Percentiles rank a stretch among this genome's conserved stretches.
phyloP scores from a whole-genome alignment of 2,888 invertebrate genomes.

The Drepana falcataria region DNA sequence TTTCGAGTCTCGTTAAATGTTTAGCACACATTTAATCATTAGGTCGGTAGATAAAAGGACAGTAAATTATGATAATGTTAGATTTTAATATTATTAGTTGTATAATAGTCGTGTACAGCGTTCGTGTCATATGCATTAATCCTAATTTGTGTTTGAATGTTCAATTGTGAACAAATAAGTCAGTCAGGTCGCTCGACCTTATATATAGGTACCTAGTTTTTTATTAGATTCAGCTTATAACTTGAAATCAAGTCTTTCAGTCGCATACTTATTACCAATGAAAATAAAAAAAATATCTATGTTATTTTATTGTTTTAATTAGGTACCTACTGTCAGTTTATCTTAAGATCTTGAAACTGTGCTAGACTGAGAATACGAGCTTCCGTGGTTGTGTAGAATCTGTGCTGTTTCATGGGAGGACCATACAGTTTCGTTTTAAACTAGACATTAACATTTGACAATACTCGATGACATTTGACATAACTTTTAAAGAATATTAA shows the following conservation, averaged over 20 bases:
- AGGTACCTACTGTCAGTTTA: background rate
- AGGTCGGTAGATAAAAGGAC: constrained; percentile 1
- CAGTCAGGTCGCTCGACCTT: background rate
- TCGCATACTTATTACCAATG: too few species aligned
- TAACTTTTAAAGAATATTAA: constrained; percentile 35
- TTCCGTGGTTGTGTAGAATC: constrained; percentile 68
- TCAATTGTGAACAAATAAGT: background rate
- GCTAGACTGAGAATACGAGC: constrained; percentile 43
- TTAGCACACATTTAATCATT: background rate
- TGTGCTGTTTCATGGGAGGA: constrained; percentile 47
- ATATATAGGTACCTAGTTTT: too few species aligned
- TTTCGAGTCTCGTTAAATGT: background rate
- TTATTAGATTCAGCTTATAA: too few species aligned
- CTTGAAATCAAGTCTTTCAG: too few species aligned
- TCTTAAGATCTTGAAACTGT: constrained; percentile 11
- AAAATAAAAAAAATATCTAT: too few species aligned
- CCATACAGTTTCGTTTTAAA: constrained; percentile 35
- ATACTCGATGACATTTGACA: constrained; percentile 67
- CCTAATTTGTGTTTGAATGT: background rate
- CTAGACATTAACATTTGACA: constrained; percentile 60
- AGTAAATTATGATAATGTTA: background rate
- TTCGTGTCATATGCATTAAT: background rate
- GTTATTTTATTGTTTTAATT: too few species aligned
- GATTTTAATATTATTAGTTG: background rate
- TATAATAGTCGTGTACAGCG: background rate